phyloP scores from a whole-genome alignment of 2,797 vertebrate species.

The Chelmon rostratus region DNA sequence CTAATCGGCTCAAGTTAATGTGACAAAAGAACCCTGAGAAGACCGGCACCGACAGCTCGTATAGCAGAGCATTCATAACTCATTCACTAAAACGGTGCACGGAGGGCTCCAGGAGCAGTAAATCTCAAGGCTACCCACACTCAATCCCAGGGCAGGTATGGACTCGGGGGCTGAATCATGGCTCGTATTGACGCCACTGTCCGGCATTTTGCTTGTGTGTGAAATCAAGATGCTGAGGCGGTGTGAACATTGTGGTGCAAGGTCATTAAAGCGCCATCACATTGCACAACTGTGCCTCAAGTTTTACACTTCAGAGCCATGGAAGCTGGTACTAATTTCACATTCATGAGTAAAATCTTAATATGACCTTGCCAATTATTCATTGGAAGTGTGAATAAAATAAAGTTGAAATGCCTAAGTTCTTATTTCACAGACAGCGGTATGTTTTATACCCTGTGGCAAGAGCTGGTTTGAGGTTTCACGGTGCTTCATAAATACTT shows the following conservation, averaged over 20 bases:
- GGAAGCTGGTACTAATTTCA: constrained; percentile 37
- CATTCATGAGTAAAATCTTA: constrained; percentile 48
- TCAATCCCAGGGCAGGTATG: constrained; percentile 28
- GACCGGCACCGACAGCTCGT: constrained; percentile 14
- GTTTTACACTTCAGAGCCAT: constrained; percentile 28
- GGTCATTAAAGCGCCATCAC: constrained; percentile 23
- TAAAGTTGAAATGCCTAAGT: constrained; percentile 47
- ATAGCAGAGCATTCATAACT: constrained; percentile 49
- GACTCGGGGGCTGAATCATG: constrained; percentile 46
- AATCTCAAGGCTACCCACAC: constrained; percentile 50
- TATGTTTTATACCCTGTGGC: constrained; percentile 63
- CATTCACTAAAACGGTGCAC: constrained; percentile 49
- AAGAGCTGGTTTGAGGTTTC: constrained; percentile 69
- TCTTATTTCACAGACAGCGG: constrained; percentile 69
- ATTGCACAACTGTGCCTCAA: constrained; percentile 6
- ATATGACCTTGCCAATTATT: constrained; percentile 58
- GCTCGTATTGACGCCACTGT: constrained; percentile 35
- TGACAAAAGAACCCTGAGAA: constrained; percentile 52
- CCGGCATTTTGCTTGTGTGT: constrained; percentile 31
- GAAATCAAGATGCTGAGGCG: constrained; percentile 34
- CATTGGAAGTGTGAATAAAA: constrained; percentile 39
- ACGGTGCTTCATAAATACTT: constrained; percentile 73
- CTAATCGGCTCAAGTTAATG: constrained; percentile 50
- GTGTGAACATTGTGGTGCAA: not conserved
- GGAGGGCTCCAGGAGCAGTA: constrained; percentile 15